Evolutionary conservation across 2,113 vertebrate genomes (phyloP).

Genomic region (Neolamprologus sp.): DNA sequence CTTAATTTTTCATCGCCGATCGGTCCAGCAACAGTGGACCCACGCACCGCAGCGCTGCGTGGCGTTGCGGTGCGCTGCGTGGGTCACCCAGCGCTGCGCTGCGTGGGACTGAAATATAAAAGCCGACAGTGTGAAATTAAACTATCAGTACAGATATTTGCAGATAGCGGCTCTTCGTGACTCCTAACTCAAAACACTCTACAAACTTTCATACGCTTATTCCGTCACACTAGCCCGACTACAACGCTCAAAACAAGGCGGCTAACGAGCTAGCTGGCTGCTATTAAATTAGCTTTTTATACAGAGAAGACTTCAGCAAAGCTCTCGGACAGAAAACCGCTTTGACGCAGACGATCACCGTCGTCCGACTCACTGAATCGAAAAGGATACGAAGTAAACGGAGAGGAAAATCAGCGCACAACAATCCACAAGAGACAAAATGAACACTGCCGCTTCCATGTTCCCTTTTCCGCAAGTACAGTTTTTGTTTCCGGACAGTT

Average conservation of each 20-base stretch:
- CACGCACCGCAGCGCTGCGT: background rate
- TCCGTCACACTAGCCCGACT: background rate
- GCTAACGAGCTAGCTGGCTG: conserved; percentile 5
- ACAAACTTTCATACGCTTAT: background rate
- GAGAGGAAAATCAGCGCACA: conserved; percentile 93
- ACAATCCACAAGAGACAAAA: conserved; percentile 88
- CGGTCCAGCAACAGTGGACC: background rate
- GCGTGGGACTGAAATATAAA: background rate
- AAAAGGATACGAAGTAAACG: conserved; percentile 95
- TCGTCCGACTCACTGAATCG: no score
- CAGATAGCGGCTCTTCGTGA: background rate
- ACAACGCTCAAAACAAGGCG: background rate
- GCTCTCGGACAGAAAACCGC: fast-evolving
- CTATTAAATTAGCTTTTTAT: background rate
- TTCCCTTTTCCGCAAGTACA: conserved; percentile 19
- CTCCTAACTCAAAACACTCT: background rate
- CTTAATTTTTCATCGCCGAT: fast-evolving
- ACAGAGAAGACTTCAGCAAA: background rate
- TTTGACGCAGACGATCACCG: fast-evolving
- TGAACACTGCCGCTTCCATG: conserved; percentile 92
- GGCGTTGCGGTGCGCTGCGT: background rate
- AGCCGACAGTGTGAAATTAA: background rate
- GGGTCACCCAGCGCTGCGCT: background rate
- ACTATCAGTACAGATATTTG: background rate
- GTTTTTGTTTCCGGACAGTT: background rate